A percentile compares a stretch with the other conserved stretches of the same genome.
Evolutionary conservation across 2,113 vertebrate species (phyloP).

Genomic region (Zootoca vivipara): DNA sequence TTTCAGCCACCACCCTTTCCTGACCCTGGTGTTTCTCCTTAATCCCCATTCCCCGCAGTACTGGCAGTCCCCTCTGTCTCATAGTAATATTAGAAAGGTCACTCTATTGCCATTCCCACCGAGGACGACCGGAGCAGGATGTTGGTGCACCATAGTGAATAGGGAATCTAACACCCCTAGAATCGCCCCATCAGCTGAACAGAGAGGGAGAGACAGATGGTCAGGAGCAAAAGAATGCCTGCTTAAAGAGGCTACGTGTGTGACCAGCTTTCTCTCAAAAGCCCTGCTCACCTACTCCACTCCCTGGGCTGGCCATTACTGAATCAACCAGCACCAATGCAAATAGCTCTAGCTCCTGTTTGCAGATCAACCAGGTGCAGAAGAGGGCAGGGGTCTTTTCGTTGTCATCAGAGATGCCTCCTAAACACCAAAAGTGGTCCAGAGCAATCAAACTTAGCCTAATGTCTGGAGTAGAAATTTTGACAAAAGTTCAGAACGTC

Average conservation of each 20-base stretch:
- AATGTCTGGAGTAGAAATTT: no score
- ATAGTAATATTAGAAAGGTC: slow-evolving; percentile 69
- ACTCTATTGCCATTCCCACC: slow-evolving; percentile 31
- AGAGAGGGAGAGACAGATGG: slow-evolving; percentile 28
- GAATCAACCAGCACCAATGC: background rate
- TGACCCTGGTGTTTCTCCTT: background rate
- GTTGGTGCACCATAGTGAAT: slow-evolving; percentile 7
- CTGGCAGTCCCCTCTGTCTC: background rate
- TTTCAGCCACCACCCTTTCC: background rate
- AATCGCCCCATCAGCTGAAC: slow-evolving; percentile 13
- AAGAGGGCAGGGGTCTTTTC: background rate
- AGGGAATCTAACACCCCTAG: background rate
- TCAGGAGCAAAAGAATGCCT: background rate
- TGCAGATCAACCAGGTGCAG: background rate
- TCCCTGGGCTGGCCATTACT: background rate
- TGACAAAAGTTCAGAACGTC: no score
- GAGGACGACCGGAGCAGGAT: background rate
- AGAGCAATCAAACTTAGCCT: no score
- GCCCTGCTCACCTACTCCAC: background rate
- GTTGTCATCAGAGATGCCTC: no score
- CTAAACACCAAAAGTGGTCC: no score
- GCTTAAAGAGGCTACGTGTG: background rate
- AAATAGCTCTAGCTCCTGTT: background rate
- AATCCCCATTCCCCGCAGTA: fast-evolving
- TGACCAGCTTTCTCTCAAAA: background rate